These are phyloP conservation scores for Epinephelus fuscoguttatus DNA, from an alignment of 2,113 vertebrate genomes.

Conservation along the genomic window DNA sequence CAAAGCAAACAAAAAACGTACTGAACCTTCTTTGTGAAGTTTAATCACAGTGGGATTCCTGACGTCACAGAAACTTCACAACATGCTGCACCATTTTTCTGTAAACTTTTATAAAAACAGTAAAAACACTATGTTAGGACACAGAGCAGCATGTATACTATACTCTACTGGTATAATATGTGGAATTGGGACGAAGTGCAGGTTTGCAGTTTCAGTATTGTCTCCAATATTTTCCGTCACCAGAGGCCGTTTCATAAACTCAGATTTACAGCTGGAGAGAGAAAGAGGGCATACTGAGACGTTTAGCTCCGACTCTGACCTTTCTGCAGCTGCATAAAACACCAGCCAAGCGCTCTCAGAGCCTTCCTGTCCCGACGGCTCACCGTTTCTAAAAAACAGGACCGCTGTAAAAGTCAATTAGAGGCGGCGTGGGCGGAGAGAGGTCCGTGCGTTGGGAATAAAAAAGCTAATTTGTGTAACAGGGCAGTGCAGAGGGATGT, in stretches of 20 bases:
- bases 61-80: background rate
- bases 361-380: constrained; percentile 13
- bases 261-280: constrained; percentile 11
- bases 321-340: constrained; percentile 54
- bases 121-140: background rate
- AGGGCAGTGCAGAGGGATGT: constrained; percentile 15
- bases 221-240: constrained; percentile 22
- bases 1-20: background rate
- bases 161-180: background rate
- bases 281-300: background rate
- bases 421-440: constrained; percentile 31
- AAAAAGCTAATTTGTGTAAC: constrained; percentile 41
- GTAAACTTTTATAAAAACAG: background rate
- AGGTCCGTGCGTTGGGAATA: constrained; percentile 15
- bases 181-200: background rate
- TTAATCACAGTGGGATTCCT: background rate
- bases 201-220: constrained; percentile 18
- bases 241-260: constrained; percentile 17
- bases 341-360: constrained; percentile 16
- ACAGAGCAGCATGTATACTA: background rate
- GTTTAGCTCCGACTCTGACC: constrained; percentile 51
- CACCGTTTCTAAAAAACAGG: constrained; percentile 21
- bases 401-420: constrained; percentile 60
- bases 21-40: background rate
- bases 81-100: background rate